Percentiles rank a stretch among this genome's conserved stretches.
These are phyloP conservation scores for Ophonus ardosiacus DNA, from an alignment of 2,888 invertebrate species.

Conservation along the genomic window DNA sequence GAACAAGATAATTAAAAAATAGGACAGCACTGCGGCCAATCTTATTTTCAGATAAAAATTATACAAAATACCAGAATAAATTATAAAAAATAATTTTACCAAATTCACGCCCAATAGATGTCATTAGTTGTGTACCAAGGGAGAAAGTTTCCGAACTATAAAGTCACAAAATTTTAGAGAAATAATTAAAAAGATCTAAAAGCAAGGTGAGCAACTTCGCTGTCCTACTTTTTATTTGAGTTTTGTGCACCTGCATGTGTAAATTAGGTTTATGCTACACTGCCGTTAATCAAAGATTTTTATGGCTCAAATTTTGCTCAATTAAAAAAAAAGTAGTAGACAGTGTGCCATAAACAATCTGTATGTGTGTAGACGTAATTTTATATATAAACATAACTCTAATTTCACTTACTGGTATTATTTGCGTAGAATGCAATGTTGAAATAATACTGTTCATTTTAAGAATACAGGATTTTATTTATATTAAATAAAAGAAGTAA, in stretches of 20 bases:
- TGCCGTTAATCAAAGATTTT: constrained; percentile 39
- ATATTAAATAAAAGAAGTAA: constrained; percentile 63
- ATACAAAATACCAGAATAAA: too few species aligned
- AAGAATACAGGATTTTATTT: constrained; percentile 61
- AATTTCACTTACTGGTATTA: constrained; percentile 56
- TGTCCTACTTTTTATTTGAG: not conserved
- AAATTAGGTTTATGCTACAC: constrained; percentile 37
- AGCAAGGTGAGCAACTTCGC: not conserved
- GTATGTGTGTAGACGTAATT: constrained; percentile 44
- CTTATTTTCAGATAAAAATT: too few species aligned
- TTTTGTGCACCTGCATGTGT: not conserved
- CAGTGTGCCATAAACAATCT: constrained; percentile 40
- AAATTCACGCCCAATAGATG: too few species aligned
- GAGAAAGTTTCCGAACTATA: not conserved
- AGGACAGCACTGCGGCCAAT: not conserved
- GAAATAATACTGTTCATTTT: constrained; percentile 63
- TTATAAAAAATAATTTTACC: too few species aligned
- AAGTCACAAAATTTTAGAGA: not conserved
- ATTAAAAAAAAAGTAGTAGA: constrained; percentile 34
- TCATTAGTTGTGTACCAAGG: not conserved
- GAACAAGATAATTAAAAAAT: not conserved
- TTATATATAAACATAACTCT: constrained; percentile 40
- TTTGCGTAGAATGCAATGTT: constrained; percentile 60
- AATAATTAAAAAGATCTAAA: not conserved
- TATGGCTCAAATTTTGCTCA: constrained; percentile 41